phyloP scores from a whole-genome alignment of 2,888 invertebrate genomes.

The Clistopyga incitator region DNA sequence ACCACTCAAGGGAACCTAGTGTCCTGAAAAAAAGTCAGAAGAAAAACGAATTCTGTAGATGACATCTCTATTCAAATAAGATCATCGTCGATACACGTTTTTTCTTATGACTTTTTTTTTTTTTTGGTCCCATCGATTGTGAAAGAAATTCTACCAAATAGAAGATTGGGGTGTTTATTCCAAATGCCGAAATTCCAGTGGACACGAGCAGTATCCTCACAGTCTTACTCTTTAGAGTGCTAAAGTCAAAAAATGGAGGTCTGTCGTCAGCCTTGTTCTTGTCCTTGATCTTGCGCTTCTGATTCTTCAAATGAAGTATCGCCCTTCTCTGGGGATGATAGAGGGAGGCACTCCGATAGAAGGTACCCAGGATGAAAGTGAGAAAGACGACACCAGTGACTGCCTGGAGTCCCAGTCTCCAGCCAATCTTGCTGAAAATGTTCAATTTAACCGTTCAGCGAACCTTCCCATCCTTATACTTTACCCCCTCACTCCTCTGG shows the following conservation, averaged over 20 bases:
- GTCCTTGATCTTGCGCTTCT: constrained; percentile 93
- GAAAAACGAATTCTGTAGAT: too few relatives aligned
- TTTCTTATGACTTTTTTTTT: too few relatives aligned
- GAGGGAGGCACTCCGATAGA: constrained; percentile 94
- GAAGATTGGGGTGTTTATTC: constrained; percentile 94
- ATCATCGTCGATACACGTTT: too few relatives aligned
- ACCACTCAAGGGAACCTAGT: neutral
- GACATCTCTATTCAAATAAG: too few relatives aligned
- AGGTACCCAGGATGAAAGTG: constrained; percentile 93
- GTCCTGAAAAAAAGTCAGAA: too few relatives aligned
- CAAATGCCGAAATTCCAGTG: constrained; percentile 92
- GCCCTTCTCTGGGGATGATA: constrained; percentile 95
- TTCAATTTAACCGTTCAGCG: constrained; percentile 49
- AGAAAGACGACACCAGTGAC: constrained; percentile 93
- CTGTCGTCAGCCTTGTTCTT: constrained; percentile 91
- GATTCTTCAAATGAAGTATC: constrained; percentile 95
- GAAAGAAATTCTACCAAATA: constrained; percentile 86
- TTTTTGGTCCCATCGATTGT: too few relatives aligned
- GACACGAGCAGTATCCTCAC: constrained; percentile 93
- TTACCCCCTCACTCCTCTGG: constrained; percentile 18
- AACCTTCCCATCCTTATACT: constrained; percentile 54
- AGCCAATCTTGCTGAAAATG: constrained; percentile 89
- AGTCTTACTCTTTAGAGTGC: constrained; percentile 93
- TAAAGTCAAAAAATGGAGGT: constrained; percentile 94
- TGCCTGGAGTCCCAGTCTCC: constrained; percentile 93